These are phyloP conservation scores for Aselliscus stoliczkanus DNA, from an alignment of 2,797 vertebrate species.

Conservation along the genomic window DNA sequence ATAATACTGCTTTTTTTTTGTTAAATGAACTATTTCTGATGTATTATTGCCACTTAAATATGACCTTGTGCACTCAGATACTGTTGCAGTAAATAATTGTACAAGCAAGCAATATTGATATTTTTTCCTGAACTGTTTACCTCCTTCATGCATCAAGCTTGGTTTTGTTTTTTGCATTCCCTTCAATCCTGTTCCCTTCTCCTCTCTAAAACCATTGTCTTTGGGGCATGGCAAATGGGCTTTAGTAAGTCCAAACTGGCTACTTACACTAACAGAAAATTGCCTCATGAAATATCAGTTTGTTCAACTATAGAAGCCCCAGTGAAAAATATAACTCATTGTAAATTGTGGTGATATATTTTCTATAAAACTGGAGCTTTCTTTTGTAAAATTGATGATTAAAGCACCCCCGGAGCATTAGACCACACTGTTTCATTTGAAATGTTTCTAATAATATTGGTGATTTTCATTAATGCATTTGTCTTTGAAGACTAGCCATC, in stretches of 20 bases:
- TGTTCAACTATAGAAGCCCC: background rate
- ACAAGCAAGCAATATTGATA: slow-evolving; percentile 6
- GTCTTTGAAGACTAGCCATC: background rate
- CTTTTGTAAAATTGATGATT: background rate
- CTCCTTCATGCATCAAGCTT: background rate
- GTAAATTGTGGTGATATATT: background rate
- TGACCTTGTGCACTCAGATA: slow-evolving; percentile 36
- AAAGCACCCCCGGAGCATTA: background rate
- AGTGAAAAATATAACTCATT: background rate
- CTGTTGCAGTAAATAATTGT: slow-evolving; percentile 9
- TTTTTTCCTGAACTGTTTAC: slow-evolving; percentile 45
- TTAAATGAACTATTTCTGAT: slow-evolving; percentile 58
- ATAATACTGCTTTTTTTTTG: background rate
- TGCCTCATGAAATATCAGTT: background rate
- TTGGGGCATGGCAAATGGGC: background rate
- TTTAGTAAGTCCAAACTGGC: background rate
- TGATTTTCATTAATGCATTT: background rate
- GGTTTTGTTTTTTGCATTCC: background rate
- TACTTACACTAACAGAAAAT: slow-evolving; percentile 29
- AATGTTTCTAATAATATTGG: background rate
- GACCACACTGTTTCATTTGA: background rate
- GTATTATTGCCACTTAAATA: slow-evolving; percentile 49
- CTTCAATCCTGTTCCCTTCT: background rate
- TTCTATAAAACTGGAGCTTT: background rate
- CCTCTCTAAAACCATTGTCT: background rate